These are phyloP conservation scores for Pocillopora verrucosa DNA, from an alignment of 64 coral and sea anemone species.

Conservation along the genomic window DNA sequence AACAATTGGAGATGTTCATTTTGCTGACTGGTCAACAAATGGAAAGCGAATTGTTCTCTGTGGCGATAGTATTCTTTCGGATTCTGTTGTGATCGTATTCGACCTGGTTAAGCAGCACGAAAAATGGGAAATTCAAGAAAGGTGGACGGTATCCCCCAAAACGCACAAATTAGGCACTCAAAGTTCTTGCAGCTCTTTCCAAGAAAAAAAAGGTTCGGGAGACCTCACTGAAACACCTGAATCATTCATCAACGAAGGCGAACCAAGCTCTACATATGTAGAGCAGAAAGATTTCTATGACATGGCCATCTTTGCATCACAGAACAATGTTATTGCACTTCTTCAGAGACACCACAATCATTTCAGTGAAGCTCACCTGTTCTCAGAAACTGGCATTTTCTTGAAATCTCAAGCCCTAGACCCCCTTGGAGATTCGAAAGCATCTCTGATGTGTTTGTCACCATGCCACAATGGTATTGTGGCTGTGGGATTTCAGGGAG, in stretches of 20 bases:
- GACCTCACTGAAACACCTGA: background rate
- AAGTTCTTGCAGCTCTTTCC: too few relatives aligned
- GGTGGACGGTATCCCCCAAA: background rate
- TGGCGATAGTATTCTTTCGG: slow-evolving; percentile 13
- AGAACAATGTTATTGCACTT: slow-evolving; percentile 59
- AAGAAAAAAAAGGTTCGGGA: background rate
- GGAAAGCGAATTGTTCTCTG: slow-evolving; percentile 65
- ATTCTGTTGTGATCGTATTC: slow-evolving; percentile 58
- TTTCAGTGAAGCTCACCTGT: slow-evolving; percentile 81
- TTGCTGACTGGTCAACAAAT: slow-evolving; percentile 70
- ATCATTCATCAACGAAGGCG: background rate
- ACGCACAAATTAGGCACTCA: background rate
- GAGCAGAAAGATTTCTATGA: slow-evolving; percentile 72
- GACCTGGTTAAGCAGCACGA: slow-evolving; percentile 24
- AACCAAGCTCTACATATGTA: slow-evolving; percentile 70
- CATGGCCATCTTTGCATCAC: slow-evolving; percentile 54
- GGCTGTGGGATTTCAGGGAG: slow-evolving; percentile 81
- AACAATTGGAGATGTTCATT: slow-evolving; percentile 39
- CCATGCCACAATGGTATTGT: slow-evolving; percentile 65
- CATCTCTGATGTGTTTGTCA: slow-evolving; percentile 71
- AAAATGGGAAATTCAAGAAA: slow-evolving; percentile 23
- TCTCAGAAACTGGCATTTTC: slow-evolving; percentile 45
- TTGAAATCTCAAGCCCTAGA: slow-evolving; percentile 54
- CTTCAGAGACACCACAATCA: slow-evolving; percentile 68
- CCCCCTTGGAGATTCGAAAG: slow-evolving; percentile 71